Percentiles rank a stretch among this genome's conserved stretches.
These are phyloP conservation scores for Simalia tracyae DNA, from an alignment of 2,797 vertebrate species.

Conservation along the genomic window DNA sequence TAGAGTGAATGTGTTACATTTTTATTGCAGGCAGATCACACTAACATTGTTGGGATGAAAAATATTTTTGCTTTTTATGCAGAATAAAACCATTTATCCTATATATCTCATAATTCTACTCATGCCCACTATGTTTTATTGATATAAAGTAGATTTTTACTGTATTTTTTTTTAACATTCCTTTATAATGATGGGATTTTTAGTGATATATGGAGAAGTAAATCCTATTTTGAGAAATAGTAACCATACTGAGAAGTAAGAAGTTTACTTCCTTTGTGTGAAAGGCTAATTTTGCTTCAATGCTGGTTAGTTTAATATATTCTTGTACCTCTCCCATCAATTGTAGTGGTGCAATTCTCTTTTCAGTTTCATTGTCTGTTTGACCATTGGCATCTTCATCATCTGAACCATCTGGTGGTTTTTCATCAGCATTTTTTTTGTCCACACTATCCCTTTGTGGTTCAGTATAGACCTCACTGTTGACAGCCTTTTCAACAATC, in stretches of 20 bases:
- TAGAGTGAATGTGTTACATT: neutral
- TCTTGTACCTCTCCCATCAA: slow-evolving; percentile 70
- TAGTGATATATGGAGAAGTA: neutral
- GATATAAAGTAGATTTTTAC: neutral
- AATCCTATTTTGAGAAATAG: neutral
- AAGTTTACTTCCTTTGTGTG: neutral
- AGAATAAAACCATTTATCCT: neutral
- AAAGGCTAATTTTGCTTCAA: neutral
- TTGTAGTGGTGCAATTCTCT: slow-evolving; percentile 59
- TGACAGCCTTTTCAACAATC: slow-evolving; percentile 30
- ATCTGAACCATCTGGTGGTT: slow-evolving; percentile 35
- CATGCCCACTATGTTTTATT: neutral
- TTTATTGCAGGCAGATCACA: neutral
- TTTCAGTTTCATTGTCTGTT: slow-evolving; percentile 22
- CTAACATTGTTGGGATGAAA: neutral
- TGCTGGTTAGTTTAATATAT: neutral
- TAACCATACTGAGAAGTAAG: neutral
- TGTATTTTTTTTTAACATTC: neutral
- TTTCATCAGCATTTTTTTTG: slow-evolving; percentile 29
- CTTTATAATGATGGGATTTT: neutral
- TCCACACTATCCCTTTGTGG: slow-evolving; percentile 9
- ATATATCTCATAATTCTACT: neutral
- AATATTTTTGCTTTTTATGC: neutral
- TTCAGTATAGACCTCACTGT: slow-evolving; percentile 30
- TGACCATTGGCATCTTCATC: slow-evolving; percentile 51